Evolutionary conservation across 2,797 vertebrate genomes (phyloP).

Genomic region (Rachycentron canadum): DNA sequence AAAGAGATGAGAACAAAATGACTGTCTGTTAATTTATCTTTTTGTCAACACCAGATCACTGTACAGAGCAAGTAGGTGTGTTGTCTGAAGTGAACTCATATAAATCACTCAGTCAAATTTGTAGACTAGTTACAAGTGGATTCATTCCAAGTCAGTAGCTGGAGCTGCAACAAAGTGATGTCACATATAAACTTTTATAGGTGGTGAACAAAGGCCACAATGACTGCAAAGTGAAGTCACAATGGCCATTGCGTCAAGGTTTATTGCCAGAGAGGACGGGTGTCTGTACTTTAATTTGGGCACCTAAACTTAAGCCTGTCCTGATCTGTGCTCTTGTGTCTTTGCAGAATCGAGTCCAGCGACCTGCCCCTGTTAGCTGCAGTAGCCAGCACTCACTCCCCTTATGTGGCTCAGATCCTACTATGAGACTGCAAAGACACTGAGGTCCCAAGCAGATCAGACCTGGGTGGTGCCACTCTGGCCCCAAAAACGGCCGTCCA

Average conservation of each 20-base stretch:
- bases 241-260: background rate
- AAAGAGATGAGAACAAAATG: background rate
- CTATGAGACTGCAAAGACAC: conserved; percentile 84
- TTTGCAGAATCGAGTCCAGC: conserved; percentile 95
- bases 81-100: background rate
- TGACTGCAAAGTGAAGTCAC: background rate
- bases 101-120: background rate
- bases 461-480: conserved; percentile 9
- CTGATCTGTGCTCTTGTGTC: conserved; percentile 31
- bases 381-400: conserved; percentile 97
- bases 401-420: conserved; percentile 97
- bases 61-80: background rate
- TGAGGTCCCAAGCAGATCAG: conserved; percentile 22
- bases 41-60: background rate
- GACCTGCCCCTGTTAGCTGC: conserved; percentile 97
- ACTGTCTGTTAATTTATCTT: background rate
- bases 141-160: background rate
- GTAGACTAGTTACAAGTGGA: background rate
- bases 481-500: conserved; percentile 27
- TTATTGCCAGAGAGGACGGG: background rate
- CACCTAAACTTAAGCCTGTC: background rate
- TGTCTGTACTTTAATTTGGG: background rate
- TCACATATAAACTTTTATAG: background rate
- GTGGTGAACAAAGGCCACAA: background rate
- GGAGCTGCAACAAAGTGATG: background rate